Base-by-base conservation (phyloP, 1,140 invertebrate genomes). In the Harlomillsia oculata region DNA sequence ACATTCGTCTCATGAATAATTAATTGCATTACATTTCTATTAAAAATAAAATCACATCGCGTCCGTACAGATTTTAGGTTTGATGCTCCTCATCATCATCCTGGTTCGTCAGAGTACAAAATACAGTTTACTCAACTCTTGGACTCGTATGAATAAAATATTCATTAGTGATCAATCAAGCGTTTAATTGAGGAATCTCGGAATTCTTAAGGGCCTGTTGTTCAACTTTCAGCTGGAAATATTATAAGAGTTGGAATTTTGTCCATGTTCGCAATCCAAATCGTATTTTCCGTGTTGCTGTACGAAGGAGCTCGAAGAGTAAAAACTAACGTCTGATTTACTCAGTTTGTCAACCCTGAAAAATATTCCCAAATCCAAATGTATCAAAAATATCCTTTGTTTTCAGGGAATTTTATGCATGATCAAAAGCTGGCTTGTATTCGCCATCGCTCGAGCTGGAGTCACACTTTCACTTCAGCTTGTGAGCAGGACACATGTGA, bases 291-390 rank as follows among this genome's bases (percentile, higher is more conserved):
- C 13, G 6, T 49, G n/a, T 20, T 49, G 3, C 32, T 49, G 5
- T 49, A 49, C 21, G 46, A 49, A 49, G 46, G 46, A 32, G 46
- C 46, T 11, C n/a, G 46, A 21, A 20, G 46, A 32, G 46, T 49
- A 49, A 30, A 21, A 11, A 48, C 3, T 32, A 48, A n/a, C n/a
- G n/a, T n/a, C n/a, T n/a, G n/a, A n/a, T n/a, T n/a, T n/a, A n/a
- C n/a, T n/a, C n/a, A n/a, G n/a, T n/a, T n/a, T n/a, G n/a, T n/a
- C n/a, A 34, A 34, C 14, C 6, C 6, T n/a, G n/a, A n/a, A n/a
- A n/a, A n/a, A n/a, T n/a, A n/a, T n/a, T n/a, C n/a, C n/a, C n/a
- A n/a, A n/a, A 34, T 8, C 6, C 6, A 8, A 34, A 34, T 34
- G 14, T 8, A 8, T 8, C 30, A 8, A 34, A 32, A 18, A 49